These are phyloP conservation scores for Calidris pygmaea DNA, from an alignment of 2,113 vertebrate species.

Conservation along the genomic window DNA sequence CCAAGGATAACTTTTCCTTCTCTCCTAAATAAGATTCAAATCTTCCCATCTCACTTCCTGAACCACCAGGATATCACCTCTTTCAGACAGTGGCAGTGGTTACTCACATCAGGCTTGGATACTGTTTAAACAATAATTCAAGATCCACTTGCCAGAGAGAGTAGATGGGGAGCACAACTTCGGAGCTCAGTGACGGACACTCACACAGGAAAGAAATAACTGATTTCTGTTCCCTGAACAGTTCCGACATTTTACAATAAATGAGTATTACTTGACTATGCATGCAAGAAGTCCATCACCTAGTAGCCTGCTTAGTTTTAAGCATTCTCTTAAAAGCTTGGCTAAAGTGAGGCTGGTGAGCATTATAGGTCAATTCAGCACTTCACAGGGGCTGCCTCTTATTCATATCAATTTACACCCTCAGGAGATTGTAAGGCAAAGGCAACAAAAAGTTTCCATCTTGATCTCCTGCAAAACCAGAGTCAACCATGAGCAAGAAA, in stretches of 20 bases:
- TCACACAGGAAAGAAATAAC: not conserved
- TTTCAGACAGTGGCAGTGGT: not conserved
- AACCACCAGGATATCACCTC: not conserved
- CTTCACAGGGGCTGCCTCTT: not conserved
- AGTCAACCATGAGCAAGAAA: not conserved
- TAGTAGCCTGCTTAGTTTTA: not conserved
- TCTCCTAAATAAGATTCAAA: not conserved
- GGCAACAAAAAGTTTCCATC: not conserved
- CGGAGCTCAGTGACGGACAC: not conserved
- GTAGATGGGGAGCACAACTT: not conserved
- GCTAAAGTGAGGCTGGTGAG: not conserved
- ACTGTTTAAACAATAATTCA: not conserved
- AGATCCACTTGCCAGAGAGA: not conserved
- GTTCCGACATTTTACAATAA: not conserved
- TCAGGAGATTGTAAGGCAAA: not conserved
- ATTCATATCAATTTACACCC: not conserved
- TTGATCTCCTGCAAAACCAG: not conserved
- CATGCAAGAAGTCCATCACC: not conserved
- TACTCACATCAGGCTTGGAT: not conserved
- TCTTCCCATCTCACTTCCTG: not conserved
- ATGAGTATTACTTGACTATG: not conserved
- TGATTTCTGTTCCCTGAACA: not conserved
- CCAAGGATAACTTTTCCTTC: not conserved
- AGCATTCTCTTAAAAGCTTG: not conserved
- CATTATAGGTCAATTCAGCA: not conserved